Conservation (phyloP, 2,888 invertebrate species). For the Drosophila tripunctata region DNA sequence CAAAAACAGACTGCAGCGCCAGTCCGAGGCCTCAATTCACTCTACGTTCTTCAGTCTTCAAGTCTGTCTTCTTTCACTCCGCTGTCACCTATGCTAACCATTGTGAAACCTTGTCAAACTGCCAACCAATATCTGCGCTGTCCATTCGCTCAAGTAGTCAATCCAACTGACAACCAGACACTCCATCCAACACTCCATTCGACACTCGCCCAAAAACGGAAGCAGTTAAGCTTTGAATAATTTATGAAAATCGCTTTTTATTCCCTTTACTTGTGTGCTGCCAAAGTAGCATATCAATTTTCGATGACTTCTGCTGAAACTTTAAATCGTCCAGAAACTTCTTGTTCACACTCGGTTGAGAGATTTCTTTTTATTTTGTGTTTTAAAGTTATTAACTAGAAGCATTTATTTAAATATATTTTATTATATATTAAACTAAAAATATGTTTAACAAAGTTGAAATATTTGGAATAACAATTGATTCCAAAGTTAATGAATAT, state of each 20-base stretch:
- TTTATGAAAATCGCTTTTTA: constrained; percentile 65
- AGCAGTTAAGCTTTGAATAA: constrained; percentile 76
- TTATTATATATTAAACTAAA: too few relatives aligned
- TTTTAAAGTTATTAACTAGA: too few relatives aligned
- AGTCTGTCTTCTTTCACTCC: not conserved
- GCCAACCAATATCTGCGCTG: constrained; percentile 29
- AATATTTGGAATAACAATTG: too few relatives aligned
- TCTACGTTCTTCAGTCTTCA: not conserved
- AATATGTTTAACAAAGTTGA: too few relatives aligned
- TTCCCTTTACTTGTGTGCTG: constrained; percentile 22
- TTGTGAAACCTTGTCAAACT: constrained; percentile 51
- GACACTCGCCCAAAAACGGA: constrained; percentile 64
- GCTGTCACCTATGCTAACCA: not conserved
- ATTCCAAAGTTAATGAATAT: too few relatives aligned
- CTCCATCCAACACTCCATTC: constrained; percentile 5
- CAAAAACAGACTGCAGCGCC: constrained; percentile 64
- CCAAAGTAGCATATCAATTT: constrained; percentile 71
- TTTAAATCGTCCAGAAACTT: constrained; percentile 25
- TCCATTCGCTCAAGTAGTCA: constrained; percentile 14
- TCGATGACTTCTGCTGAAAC: constrained; percentile 3
- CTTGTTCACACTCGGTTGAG: constrained; percentile 41
- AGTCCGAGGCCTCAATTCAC: constrained; percentile 40
- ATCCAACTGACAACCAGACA: constrained; percentile 18
- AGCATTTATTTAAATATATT: too few relatives aligned
- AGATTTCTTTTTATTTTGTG: too few relatives aligned